phyloP scores from a whole-genome alignment of 2,888 invertebrate genomes.

The Leptothorax acervorum region DNA sequence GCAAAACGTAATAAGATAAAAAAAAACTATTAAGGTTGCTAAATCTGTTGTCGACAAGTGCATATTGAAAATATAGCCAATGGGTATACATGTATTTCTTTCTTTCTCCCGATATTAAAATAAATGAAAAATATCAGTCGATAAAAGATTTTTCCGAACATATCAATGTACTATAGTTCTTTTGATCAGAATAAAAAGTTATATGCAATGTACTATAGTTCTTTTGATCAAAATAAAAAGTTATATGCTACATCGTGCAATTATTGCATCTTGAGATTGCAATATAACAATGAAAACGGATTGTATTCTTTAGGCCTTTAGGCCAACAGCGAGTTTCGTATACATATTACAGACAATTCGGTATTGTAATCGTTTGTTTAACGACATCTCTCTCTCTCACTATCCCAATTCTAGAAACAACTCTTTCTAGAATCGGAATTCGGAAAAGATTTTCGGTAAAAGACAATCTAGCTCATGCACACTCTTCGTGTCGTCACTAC shows the following conservation, averaged over 20 bases:
- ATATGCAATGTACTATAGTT: background rate
- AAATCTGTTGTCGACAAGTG: background rate
- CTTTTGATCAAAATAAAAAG: constrained; percentile 10
- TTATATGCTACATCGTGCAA: background rate
- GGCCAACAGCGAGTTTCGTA: background rate
- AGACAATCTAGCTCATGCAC: constrained; percentile 75
- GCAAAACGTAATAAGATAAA: background rate
- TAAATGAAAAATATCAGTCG: background rate
- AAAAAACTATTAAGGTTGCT: constrained; percentile 37
- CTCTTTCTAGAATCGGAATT: background rate
- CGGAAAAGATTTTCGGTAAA: background rate
- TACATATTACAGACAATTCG: constrained; percentile 19
- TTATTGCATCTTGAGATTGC: background rate
- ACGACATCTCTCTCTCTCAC: background rate
- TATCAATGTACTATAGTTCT: background rate
- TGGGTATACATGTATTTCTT: background rate
- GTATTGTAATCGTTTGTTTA: constrained; percentile 49
- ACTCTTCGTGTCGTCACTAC: constrained; percentile 67
- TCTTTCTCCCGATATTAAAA: background rate
- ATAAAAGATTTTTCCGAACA: background rate
- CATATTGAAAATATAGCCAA: constrained; percentile 1
- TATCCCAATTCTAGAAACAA: background rate
- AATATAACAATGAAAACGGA: background rate
- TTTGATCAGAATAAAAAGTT: constrained; percentile 9
- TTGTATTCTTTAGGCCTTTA: background rate